phyloP scores from a whole-genome alignment of 30 jellyfish, hydroid and myxozoan species.

The Cassiopea xamachana region DNA sequence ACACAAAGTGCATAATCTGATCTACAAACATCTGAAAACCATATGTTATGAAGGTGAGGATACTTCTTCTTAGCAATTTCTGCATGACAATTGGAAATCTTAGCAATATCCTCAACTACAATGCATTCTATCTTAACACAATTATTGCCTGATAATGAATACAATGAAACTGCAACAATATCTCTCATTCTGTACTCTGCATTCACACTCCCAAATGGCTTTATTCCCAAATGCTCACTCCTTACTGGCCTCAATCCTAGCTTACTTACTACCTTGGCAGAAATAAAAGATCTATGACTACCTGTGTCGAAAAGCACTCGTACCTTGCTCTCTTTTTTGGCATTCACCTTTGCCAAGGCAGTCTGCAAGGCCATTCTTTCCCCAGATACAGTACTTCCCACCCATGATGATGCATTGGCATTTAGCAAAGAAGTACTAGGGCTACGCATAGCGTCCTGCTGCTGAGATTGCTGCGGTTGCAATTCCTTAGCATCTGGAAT shows the following conservation, averaged over 20 bases:
- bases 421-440: neutral
- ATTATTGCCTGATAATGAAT: neutral
- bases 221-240: slow-evolving; percentile 7
- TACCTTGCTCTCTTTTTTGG: neutral
- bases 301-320: slow-evolving; percentile 56
- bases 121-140: neutral
- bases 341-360: slow-evolving; percentile 22
- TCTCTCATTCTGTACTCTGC: neutral
- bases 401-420: slow-evolving; percentile 7
- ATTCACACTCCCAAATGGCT: slow-evolving; percentile 18
- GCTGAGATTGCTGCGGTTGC: neutral
- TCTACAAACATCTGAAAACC: neutral
- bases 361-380: slow-evolving; percentile 37
- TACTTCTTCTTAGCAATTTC: neutral
- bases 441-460: neutral
- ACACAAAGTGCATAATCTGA: neutral
- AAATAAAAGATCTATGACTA: slow-evolving; percentile 31
- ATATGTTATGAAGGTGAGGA: neutral
- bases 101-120: slow-evolving; percentile 15
- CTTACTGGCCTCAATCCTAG: neutral
- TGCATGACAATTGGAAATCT: neutral
- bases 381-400: slow-evolving; percentile 7
- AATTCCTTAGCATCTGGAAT: neutral
- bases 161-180: neutral
- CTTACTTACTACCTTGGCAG: slow-evolving; percentile 17